These are phyloP conservation scores for Chlorops oryzae DNA, from an alignment of 1,140 invertebrate species.

Conservation along the genomic window DNA sequence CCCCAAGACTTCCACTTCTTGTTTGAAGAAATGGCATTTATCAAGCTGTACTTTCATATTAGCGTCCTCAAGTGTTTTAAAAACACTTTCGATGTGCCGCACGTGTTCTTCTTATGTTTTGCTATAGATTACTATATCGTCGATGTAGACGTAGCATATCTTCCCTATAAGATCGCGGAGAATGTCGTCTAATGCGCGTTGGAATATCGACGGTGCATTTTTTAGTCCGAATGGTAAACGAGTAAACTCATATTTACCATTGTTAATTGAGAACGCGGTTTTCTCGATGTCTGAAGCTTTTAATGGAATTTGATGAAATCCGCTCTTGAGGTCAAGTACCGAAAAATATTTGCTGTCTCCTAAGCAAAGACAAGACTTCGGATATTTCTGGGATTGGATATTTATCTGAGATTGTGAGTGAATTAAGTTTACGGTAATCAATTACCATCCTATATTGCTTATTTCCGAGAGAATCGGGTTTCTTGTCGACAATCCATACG, in stretches of 20 bases:
- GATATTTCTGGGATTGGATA: conserved; percentile 52
- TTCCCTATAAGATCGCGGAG: conserved; percentile 11
- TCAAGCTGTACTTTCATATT: conserved; percentile 26
- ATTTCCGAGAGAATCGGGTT: conserved; percentile 21
- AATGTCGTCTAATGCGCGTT: conserved; percentile 45
- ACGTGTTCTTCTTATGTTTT: conserved; percentile 2
- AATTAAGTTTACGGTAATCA: conserved; percentile 39
- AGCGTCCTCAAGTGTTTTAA: conserved; percentile 14
- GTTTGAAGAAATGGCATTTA: conserved; percentile 23
- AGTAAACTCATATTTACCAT: conserved; percentile 33
- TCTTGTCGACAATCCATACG: conserved; percentile 18
- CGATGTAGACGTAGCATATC: conserved; percentile 12
- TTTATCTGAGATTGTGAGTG: conserved; percentile 41
- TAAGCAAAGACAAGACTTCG: conserved; percentile 46
- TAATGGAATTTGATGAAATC: conserved; percentile 50
- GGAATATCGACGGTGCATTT: conserved; percentile 47
- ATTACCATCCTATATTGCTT: conserved; percentile 37
- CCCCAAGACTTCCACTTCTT: conserved; percentile 23
- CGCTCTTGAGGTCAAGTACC: conserved; percentile 47
- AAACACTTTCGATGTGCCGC: conserved; percentile 16
- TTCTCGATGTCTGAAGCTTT: not conserved
- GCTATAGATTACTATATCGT: conserved; percentile 13
- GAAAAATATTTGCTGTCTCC: conserved; percentile 44
- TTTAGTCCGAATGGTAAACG: conserved; percentile 46
- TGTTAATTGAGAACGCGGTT: conserved; percentile 3